Percentiles rank a stretch among this genome's conserved stretches.
Evolutionary conservation across 2,113 vertebrate genomes (phyloP).

Genomic region (Euleptes europaea): DNA sequence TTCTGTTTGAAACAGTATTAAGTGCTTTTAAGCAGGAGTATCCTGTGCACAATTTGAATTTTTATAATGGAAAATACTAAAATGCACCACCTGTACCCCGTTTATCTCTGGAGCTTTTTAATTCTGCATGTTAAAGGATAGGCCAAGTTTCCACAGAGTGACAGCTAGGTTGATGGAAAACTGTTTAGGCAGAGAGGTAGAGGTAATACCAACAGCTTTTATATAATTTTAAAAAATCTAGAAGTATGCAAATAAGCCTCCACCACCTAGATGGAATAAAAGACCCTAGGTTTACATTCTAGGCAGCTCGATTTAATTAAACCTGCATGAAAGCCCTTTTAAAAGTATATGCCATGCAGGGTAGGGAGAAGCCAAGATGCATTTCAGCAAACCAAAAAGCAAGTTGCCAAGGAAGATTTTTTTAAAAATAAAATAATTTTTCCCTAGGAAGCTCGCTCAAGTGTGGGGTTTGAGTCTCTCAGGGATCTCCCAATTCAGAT

Average conservation of each 20-base stretch:
- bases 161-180: background rate
- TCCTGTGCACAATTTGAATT: background rate
- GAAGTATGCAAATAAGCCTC: background rate
- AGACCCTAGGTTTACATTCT: background rate
- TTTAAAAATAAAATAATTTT: background rate
- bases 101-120: background rate
- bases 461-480: too few species aligned
- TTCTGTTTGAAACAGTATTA: background rate
- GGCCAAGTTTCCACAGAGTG: background rate
- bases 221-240: background rate
- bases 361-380: background rate
- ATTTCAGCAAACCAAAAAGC: background rate
- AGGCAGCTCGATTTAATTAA: constrained; percentile 3
- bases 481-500: background rate
- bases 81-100: background rate
- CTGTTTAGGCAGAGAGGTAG: background rate
- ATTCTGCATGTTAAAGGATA: background rate
- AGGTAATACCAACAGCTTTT: background rate
- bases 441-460: background rate
- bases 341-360: background rate
- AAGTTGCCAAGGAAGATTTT: background rate
- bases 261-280: background rate
- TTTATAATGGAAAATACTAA: background rate
- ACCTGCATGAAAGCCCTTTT: background rate
- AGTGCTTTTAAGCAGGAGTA: background rate